A percentile compares a stretch with the other conserved stretches of the same genome.
Evolutionary conservation across 1,140 invertebrate genomes (phyloP).

Genomic region (Heterodera carotae): DNA sequence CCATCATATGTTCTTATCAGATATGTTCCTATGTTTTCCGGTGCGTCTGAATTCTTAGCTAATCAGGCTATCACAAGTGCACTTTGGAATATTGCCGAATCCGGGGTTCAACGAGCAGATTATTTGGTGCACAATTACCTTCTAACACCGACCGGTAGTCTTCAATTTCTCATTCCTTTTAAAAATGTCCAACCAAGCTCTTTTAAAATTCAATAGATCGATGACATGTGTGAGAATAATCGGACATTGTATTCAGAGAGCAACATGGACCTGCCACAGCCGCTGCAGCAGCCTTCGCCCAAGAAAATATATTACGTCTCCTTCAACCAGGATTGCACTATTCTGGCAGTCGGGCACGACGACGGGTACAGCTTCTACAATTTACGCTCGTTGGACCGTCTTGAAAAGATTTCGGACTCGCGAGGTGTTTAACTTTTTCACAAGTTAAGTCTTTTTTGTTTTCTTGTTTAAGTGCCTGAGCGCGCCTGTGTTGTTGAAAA

Average conservation of each 20-base stretch:
- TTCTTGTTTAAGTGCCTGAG: conserved; percentile 73
- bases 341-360: conserved; percentile 51
- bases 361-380: conserved; percentile 52
- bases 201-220: too few species aligned
- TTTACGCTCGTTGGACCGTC: conserved; percentile 42
- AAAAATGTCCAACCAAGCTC: too few species aligned
- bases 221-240: too few species aligned
- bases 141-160: not conserved
- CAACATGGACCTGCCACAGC: conserved; percentile 13
- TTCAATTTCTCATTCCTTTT: not conserved
- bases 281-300: not conserved
- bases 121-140: conserved; percentile 14
- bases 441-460: conserved; percentile 17
- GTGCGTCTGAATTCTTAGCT: conserved; percentile 9
- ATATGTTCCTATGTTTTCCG: conserved; percentile 25
- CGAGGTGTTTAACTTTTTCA: conserved; percentile 4
- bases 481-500: conserved; percentile 92
- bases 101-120: conserved; percentile 10
- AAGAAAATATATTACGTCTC: conserved; percentile 46
- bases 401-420: conserved; percentile 51
- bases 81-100: conserved; percentile 25
- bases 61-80: conserved; percentile 10
- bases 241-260: too few species aligned
- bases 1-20: not conserved
- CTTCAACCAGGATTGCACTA: conserved; percentile 47